Conservation (phyloP, 2,797 vertebrate genomes). For the Thaleichthys pacificus region DNA sequence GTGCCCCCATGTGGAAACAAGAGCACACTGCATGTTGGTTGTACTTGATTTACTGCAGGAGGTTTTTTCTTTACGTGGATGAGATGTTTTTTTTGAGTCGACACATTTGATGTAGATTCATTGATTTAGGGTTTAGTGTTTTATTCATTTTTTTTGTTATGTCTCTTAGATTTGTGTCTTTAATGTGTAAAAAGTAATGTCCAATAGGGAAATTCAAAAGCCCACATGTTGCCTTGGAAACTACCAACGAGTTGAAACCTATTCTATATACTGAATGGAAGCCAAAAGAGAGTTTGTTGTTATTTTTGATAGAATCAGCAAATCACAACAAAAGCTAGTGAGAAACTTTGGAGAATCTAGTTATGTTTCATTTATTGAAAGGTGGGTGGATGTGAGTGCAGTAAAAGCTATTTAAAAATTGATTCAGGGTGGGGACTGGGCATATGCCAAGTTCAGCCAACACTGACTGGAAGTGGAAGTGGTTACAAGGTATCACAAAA, state of each 20-base stretch:
- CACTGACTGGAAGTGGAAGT: no score
- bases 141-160: not conserved
- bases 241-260: not conserved
- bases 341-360: no score
- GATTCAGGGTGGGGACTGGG: no score
- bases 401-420: not conserved
- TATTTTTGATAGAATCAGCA: no score
- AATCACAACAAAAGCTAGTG: no score
- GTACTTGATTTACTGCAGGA: not conserved
- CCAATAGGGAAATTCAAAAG: not conserved
- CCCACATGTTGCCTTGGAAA: conserved; percentile 1
- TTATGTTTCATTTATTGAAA: no score
- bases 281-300: no score
- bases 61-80: no score
- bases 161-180: not conserved
- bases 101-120: no score
- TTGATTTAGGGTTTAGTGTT: not conserved
- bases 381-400: not conserved
- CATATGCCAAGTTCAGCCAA: no score
- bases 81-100: no score
- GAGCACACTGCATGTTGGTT: conserved; percentile 25
- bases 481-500: no score
- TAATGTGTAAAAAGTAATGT: not conserved
- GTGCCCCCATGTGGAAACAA: conserved; percentile 58
- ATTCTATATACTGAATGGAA: not conserved